Percentiles rank a stretch among this genome's conserved stretches.
Evolutionary conservation across 2,113 vertebrate species (phyloP).

Genomic region (Agapornis roseicollis): DNA sequence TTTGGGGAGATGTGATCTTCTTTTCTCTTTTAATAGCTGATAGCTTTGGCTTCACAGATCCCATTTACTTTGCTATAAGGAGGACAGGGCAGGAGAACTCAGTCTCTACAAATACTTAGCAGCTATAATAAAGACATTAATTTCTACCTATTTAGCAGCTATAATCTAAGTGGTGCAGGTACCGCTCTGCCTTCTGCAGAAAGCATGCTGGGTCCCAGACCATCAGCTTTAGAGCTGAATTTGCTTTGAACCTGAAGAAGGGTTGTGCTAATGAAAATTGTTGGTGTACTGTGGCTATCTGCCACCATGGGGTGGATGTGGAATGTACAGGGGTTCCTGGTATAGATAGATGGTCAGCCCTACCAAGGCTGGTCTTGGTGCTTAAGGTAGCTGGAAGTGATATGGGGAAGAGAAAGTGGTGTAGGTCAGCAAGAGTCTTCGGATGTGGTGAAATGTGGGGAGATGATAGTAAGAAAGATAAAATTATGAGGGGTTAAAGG

Average conservation of each 20-base stretch:
- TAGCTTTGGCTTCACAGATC: accelerated
- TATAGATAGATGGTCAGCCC: background rate
- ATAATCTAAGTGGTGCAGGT: background rate
- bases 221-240: background rate
- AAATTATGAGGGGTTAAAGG: background rate
- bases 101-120: background rate
- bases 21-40: background rate
- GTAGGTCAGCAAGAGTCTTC: background rate
- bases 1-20: background rate
- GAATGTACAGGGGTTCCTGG: background rate
- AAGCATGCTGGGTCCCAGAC: background rate
- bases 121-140: background rate
- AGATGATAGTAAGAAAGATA: background rate
- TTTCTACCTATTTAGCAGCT: background rate
- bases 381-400: accelerated
- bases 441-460: background rate
- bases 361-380: background rate
- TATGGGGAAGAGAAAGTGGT: background rate
- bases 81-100: background rate
- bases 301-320: background rate
- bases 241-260: background rate
- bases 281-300: background rate
- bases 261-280: background rate
- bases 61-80: background rate
- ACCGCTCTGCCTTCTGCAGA: background rate